Conservation (phyloP, 2,797 vertebrate genomes). For the Lepus oiostolus region DNA sequence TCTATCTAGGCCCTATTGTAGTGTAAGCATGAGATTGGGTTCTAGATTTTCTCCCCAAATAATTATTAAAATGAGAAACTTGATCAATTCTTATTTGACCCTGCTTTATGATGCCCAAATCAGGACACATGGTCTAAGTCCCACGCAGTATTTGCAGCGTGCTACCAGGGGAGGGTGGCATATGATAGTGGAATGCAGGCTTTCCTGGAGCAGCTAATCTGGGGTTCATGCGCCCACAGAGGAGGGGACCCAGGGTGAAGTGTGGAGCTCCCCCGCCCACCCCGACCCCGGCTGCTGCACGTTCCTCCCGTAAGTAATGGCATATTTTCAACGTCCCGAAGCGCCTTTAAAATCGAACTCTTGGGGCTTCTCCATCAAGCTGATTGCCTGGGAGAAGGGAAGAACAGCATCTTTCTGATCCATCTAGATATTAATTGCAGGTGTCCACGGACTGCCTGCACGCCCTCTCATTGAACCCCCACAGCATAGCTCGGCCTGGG, state of each 20-base stretch:
- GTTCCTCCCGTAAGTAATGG: background rate
- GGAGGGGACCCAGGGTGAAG: background rate
- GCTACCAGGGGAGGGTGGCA: background rate
- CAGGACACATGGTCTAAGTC: background rate
- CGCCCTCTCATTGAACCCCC: background rate
- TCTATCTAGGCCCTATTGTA: background rate
- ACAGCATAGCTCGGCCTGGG: background rate
- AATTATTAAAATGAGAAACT: background rate
- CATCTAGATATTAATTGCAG: background rate
- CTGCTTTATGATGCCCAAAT: background rate
- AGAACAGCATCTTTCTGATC: background rate
- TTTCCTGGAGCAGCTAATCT: background rate
- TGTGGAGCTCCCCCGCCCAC: background rate
- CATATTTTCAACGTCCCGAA: background rate
- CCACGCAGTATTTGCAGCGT: background rate
- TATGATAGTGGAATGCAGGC: background rate
- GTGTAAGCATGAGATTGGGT: background rate
- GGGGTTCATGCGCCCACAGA: accelerated
- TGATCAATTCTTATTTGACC: background rate
- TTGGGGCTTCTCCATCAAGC: background rate
- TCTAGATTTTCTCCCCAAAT: background rate
- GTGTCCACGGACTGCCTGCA: background rate
- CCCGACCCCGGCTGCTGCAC: background rate
- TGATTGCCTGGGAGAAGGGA: background rate
- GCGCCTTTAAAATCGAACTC: background rate